These are phyloP conservation scores for Chromobotia macracanthus DNA, from an alignment of 2,797 vertebrate species.

Conservation along the genomic window DNA sequence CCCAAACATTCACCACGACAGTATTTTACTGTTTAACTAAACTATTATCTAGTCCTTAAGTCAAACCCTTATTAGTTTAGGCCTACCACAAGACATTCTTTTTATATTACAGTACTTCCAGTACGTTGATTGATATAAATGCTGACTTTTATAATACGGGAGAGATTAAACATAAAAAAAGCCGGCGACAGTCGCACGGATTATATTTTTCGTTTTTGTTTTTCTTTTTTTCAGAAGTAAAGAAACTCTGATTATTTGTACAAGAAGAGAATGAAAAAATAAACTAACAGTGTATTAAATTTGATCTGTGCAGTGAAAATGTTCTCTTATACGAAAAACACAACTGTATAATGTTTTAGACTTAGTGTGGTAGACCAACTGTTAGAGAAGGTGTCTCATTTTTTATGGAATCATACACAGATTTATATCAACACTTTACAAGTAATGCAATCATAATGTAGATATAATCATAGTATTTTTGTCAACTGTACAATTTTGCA, in stretches of 20 bases:
- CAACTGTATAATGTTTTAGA: constrained; percentile 91
- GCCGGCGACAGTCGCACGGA: constrained; percentile 82
- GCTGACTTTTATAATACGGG: constrained; percentile 94
- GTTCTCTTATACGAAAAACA: constrained; percentile 90
- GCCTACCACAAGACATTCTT: constrained; percentile 86
- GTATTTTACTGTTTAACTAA: constrained; percentile 84
- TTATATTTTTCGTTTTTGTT: constrained; percentile 86
- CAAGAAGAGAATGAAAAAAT: constrained; percentile 74
- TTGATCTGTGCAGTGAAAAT: constrained; percentile 94
- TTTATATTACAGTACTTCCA: constrained; percentile 91
- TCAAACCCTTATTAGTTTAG: constrained; percentile 78
- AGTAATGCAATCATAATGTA: constrained; percentile 88
- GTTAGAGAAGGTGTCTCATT: constrained; percentile 91
- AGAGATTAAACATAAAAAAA: constrained; percentile 71
- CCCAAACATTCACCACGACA: constrained; percentile 80
- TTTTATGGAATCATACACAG: constrained; percentile 90
- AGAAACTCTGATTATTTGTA: constrained; percentile 90
- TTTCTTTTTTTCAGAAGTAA: constrained; percentile 85
- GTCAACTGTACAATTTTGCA: constrained; percentile 88
- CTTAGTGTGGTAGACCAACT: constrained; percentile 89
- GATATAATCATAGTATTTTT: constrained; percentile 85
- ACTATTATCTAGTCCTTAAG: constrained; percentile 82
- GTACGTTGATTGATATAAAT: constrained; percentile 94
- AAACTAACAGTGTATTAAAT: constrained; percentile 86
- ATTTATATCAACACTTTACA: constrained; percentile 94